phyloP scores from a whole-genome alignment of 2,888 invertebrate genomes.

The Uloborus plumipes region DNA sequence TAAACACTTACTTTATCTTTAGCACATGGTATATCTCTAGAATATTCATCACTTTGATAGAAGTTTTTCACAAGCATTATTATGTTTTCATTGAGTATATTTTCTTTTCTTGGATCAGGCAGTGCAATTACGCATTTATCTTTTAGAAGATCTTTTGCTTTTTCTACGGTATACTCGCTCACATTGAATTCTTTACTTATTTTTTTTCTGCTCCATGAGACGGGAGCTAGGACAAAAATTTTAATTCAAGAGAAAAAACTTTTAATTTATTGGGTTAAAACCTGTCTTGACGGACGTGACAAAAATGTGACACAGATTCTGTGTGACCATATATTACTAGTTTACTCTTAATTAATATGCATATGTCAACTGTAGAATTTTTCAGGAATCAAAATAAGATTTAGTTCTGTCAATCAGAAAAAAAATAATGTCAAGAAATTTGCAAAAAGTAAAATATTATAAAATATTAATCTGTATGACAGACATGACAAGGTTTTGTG shows the following conservation, averaged over 20 bases:
- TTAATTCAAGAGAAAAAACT: too few relatives aligned
- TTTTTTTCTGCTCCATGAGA: too few relatives aligned
- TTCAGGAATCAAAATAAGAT: too few relatives aligned
- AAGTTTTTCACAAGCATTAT: neutral
- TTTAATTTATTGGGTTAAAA: too few relatives aligned
- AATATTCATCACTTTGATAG: neutral
- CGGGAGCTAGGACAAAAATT: too few relatives aligned
- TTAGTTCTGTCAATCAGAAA: too few relatives aligned
- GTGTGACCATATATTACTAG: neutral
- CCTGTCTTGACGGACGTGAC: neutral
- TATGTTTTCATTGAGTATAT: neutral
- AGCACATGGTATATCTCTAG: neutral
- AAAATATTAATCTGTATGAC: neutral
- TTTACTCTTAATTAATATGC: neutral
- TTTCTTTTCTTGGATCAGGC: neutral
- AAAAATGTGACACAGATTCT: neutral
- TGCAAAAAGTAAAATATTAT: neutral
- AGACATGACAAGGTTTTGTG: conserved; percentile 1
- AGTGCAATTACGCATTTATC: too few relatives aligned
- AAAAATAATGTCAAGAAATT: neutral
- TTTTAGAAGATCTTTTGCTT: neutral
- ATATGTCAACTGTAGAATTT: too few relatives aligned
- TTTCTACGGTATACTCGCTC: neutral
- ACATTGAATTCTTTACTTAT: too few relatives aligned
- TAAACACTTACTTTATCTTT: neutral